These are phyloP conservation scores for Spodoptera frugiperda DNA, from an alignment of 1,140 invertebrate genomes.

Conservation along the genomic window DNA sequence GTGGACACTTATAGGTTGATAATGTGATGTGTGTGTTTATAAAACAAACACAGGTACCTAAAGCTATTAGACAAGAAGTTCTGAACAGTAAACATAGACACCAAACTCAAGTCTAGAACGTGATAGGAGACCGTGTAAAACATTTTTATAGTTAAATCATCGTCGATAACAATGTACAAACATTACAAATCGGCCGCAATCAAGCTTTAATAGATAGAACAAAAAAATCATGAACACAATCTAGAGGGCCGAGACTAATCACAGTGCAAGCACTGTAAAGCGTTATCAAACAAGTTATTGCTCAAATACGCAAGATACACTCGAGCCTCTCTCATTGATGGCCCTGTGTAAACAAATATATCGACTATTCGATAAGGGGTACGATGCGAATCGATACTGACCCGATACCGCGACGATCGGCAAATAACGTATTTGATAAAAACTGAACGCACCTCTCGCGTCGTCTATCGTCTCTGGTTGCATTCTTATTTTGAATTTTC, in stretches of 20 bases:
- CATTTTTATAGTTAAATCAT: conserved; percentile 36
- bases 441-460: conserved; percentile 63
- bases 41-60: too few species aligned
- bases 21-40: too few species aligned
- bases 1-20: too few species aligned
- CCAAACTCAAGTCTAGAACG: background rate
- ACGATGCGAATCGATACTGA: conserved; percentile 76
- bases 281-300: conserved; percentile 82
- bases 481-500: conserved; percentile 32
- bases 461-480: conserved; percentile 38
- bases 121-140: conserved; percentile 22
- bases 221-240: conserved; percentile 73
- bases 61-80: too few species aligned
- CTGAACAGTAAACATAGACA: background rate
- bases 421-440: conserved; percentile 76
- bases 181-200: conserved; percentile 53
- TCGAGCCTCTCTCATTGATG: conserved; percentile 79
- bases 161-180: conserved; percentile 28
- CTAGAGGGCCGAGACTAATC: conserved; percentile 72
- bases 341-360: conserved; percentile 80
- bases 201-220: conserved; percentile 74
- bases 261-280: conserved; percentile 75
- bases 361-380: conserved; percentile 81
- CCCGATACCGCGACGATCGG: conserved; percentile 71
- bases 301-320: conserved; percentile 82